Conservation (phyloP, 2,797 vertebrate genomes). For the Hybognathus amarus region DNA sequence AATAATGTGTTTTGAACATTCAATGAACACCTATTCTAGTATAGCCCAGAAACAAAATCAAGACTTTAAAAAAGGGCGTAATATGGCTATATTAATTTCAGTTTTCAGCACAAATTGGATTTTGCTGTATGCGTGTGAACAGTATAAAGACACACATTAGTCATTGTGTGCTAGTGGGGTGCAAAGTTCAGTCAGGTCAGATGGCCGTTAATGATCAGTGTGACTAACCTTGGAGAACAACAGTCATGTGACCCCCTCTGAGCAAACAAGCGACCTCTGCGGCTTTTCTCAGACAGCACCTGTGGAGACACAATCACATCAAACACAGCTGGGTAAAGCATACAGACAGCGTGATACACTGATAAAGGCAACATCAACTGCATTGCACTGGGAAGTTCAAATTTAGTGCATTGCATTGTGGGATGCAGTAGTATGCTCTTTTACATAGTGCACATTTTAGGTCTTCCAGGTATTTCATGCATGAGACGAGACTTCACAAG, state of each 20-base stretch:
- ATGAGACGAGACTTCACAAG: background rate
- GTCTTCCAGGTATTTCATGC: background rate
- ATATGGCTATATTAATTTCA: background rate
- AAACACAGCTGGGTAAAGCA: conserved; percentile 16
- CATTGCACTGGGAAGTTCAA: background rate
- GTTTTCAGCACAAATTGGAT: background rate
- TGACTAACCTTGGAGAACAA: conserved; percentile 90
- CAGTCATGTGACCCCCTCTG: conserved; percentile 81
- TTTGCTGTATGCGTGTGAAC: background rate
- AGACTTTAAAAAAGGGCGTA: background rate
- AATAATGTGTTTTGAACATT: no score
- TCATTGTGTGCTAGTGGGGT: background rate
- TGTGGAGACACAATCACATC: conserved; percentile 63
- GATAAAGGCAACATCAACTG: background rate
- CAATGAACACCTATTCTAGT: no score
- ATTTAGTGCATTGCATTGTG: background rate
- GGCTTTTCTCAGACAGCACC: conserved; percentile 89
- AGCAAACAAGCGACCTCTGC: conserved; percentile 86
- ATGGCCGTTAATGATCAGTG: conserved; percentile 54
- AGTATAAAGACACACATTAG: background rate
- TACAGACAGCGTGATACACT: conserved; percentile 2
- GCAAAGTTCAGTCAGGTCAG: conserved; percentile 34
- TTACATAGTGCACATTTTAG: background rate
- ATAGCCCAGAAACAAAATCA: background rate
- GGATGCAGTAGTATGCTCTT: background rate